Evolutionary conservation across 2,888 invertebrate species (phyloP).

Genomic region (Pseudococcus jackbeardsleyi): DNA sequence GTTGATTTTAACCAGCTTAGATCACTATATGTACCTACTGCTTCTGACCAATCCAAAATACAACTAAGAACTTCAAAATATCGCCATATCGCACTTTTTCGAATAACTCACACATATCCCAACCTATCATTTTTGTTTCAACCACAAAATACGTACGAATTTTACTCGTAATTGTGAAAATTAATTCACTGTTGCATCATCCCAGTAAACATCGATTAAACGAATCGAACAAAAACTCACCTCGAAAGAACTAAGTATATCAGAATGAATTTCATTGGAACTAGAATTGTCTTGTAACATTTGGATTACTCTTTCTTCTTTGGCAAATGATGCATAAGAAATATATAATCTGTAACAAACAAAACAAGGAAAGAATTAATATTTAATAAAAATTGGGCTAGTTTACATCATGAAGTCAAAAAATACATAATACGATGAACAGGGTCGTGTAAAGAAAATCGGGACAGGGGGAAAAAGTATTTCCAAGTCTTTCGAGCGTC

Average conservation of each 20-base stretch:
- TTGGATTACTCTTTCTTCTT: constrained; percentile 63
- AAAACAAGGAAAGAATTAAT: constrained; percentile 21
- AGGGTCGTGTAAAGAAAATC: no score
- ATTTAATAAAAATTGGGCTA: background rate
- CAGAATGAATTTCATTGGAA: constrained; percentile 63
- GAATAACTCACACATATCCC: no score
- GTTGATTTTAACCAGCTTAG: background rate
- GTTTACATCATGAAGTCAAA: no score
- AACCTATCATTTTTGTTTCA: background rate
- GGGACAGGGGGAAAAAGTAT: no score
- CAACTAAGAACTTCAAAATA: no score
- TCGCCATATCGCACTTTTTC: no score
- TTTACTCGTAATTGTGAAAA: background rate
- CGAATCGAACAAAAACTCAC: constrained; percentile 39
- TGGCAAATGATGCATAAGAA: constrained; percentile 62
- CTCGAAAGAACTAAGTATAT: constrained; percentile 62
- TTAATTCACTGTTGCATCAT: background rate
- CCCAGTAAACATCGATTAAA: background rate
- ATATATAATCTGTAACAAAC: constrained; percentile 52
- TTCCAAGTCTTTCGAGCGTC: no score
- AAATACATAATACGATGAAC: no score
- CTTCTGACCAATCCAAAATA: background rate
- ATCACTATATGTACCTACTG: background rate
- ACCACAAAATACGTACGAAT: background rate
- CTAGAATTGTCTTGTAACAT: constrained; percentile 64